Evolutionary conservation across 2,113 vertebrate species (phyloP).

Genomic region (Cynopterus brachyotis): DNA sequence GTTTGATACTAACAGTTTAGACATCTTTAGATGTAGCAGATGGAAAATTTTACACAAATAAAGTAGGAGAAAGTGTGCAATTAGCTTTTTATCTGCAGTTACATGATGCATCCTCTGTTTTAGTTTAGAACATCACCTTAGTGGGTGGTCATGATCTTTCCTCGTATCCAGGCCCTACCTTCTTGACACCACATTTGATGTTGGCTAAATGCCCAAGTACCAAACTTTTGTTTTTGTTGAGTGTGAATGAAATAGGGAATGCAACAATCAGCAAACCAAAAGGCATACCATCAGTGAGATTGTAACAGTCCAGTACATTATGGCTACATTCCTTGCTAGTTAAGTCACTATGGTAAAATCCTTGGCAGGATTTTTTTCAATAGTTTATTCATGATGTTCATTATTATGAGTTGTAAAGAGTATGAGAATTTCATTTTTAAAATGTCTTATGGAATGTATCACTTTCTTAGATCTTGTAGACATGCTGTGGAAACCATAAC

Average conservation of each 20-base stretch:
- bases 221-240: slow-evolving; percentile 87
- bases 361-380: slow-evolving; percentile 85
- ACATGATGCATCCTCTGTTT: slow-evolving; percentile 86
- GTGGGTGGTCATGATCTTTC: slow-evolving; percentile 88
- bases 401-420: slow-evolving; percentile 90
- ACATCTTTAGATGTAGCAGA: slow-evolving; percentile 93
- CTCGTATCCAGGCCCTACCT: slow-evolving; percentile 83
- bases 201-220: slow-evolving; percentile 84
- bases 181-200: slow-evolving; percentile 84
- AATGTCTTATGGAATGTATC: slow-evolving; percentile 90
- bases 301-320: slow-evolving; percentile 83
- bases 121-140: slow-evolving; percentile 87
- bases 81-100: slow-evolving; percentile 91
- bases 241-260: slow-evolving; percentile 83
- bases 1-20: slow-evolving; percentile 93
- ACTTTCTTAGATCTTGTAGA: slow-evolving; percentile 93
- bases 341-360: slow-evolving; percentile 87
- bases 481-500: slow-evolving; percentile 96
- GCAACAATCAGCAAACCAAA: slow-evolving; percentile 85
- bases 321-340: slow-evolving; percentile 85
- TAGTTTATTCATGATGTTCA: slow-evolving; percentile 90
- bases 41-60: slow-evolving; percentile 94
- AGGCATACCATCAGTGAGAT: slow-evolving; percentile 80
- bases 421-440: slow-evolving; percentile 89
- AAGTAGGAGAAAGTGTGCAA: slow-evolving; percentile 93